Percentiles rank a stretch among this genome's conserved stretches.
phyloP scores from a whole-genome alignment of 2,113 vertebrate species.

The Sander lucioperca region DNA sequence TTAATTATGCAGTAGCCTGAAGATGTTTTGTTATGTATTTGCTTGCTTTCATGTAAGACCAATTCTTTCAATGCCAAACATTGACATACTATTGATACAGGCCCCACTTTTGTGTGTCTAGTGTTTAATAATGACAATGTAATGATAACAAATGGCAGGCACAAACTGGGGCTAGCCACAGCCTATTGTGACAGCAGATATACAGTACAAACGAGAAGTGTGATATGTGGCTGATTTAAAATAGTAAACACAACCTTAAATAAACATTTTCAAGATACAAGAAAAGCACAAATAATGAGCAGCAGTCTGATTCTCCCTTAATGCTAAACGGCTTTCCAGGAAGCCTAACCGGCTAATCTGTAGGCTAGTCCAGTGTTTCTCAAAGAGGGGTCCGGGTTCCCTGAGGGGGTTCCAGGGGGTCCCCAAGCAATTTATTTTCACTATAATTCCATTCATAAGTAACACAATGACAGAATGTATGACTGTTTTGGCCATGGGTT shows the following conservation, averaged over 20 bases:
- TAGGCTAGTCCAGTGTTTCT: background rate
- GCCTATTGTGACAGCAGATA: background rate
- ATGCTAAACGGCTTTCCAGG: background rate
- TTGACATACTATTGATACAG: background rate
- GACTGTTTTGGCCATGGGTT: too few relatives aligned
- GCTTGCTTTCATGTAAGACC: background rate
- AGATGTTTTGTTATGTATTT: background rate
- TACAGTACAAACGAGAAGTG: background rate
- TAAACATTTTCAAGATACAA: background rate
- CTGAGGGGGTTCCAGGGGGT: too few relatives aligned
- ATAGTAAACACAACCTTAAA: background rate
- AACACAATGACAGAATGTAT: too few relatives aligned
- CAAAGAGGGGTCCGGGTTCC: too few relatives aligned
- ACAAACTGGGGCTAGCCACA: background rate
- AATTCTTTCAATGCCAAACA: background rate
- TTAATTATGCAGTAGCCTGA: background rate
- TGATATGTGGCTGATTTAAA: background rate
- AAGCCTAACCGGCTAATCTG: constrained; percentile 1
- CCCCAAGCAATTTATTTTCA: too few relatives aligned
- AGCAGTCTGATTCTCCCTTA: background rate
- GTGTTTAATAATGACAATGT: too few relatives aligned
- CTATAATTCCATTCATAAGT: too few relatives aligned
- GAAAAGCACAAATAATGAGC: background rate
- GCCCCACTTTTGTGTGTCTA: background rate
- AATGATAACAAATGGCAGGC: background rate